These are phyloP conservation scores for Venustoraphidia nigricollis DNA, from an alignment of 2,888 invertebrate species.

Conservation along the genomic window DNA sequence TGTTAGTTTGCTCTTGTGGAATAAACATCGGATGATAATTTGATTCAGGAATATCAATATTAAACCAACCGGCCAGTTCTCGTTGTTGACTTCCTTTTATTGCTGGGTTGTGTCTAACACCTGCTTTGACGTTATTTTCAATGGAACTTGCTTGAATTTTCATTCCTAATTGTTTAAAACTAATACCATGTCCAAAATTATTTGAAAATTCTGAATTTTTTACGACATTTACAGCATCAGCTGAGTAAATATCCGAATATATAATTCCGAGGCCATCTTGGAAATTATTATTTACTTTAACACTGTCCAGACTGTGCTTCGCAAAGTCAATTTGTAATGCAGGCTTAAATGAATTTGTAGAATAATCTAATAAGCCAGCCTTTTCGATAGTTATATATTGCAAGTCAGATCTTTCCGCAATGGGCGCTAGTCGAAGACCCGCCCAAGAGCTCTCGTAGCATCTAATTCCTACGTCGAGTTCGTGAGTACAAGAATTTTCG, in stretches of 20 bases:
- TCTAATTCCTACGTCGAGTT: slow-evolving; percentile 74
- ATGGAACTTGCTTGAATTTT: slow-evolving; percentile 62
- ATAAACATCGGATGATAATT: slow-evolving; percentile 59
- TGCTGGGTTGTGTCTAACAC: slow-evolving; percentile 84
- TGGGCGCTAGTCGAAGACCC: slow-evolving; percentile 76
- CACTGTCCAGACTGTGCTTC: slow-evolving; percentile 65
- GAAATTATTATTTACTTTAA: slow-evolving; percentile 68
- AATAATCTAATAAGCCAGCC: slow-evolving; percentile 87
- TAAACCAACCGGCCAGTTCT: slow-evolving; percentile 88
- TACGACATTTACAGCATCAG: slow-evolving; percentile 65
- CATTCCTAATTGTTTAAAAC: slow-evolving; percentile 76
- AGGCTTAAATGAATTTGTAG: slow-evolving; percentile 73
- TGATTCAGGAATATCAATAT: slow-evolving; percentile 49
- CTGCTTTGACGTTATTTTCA: slow-evolving; percentile 71
- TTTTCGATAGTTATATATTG: slow-evolving; percentile 80
- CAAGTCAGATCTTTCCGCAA: slow-evolving; percentile 73
- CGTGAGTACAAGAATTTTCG: slow-evolving; percentile 77
- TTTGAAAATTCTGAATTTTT: slow-evolving; percentile 71
- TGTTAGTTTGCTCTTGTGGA: slow-evolving; percentile 44
- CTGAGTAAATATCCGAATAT: slow-evolving; percentile 86
- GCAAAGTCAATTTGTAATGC: slow-evolving; percentile 81
- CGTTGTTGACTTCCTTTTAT: slow-evolving; percentile 70
- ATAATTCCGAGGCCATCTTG: slow-evolving; percentile 88
- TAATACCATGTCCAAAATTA: slow-evolving; percentile 78
- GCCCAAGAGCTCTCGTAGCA: slow-evolving; percentile 92